These are phyloP conservation scores for Neodiprion lecontei DNA, from an alignment of 1,140 invertebrate genomes.

Conservation along the genomic window DNA sequence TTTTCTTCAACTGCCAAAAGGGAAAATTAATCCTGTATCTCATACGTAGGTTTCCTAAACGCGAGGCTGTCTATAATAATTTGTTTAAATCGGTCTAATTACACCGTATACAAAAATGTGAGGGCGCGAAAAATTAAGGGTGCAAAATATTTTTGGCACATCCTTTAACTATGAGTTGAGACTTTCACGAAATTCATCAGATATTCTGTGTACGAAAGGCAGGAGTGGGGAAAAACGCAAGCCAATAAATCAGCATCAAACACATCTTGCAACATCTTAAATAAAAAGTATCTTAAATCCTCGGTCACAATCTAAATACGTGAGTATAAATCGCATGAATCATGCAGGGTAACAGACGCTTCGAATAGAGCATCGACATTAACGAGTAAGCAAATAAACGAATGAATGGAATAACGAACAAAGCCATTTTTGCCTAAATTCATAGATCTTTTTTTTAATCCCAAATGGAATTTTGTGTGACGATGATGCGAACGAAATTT, in stretches of 20 bases:
- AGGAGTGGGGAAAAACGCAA: not conserved
- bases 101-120: no score
- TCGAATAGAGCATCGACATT: no score
- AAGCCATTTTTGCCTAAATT: not conserved
- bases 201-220: no score
- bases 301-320: not conserved
- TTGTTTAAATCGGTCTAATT: no score
- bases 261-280: not conserved
- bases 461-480: no score
- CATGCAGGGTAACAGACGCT: not conserved
- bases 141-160: no score
- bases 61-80: not conserved
- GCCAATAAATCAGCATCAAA: not conserved
- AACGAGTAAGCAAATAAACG: not conserved
- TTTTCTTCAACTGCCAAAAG: not conserved
- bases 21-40: not conserved
- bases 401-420: not conserved
- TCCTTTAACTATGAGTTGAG: no score
- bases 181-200: no score
- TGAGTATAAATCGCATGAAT: not conserved
- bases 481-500: no score
- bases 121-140: no score
- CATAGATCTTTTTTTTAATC: not conserved
- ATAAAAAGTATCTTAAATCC: not conserved
- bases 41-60: not conserved